Percentiles rank a stretch among this genome's conserved stretches.
Conservation (phyloP, 1,140 invertebrate genomes). For the Xylocopa sonorina region DNA sequence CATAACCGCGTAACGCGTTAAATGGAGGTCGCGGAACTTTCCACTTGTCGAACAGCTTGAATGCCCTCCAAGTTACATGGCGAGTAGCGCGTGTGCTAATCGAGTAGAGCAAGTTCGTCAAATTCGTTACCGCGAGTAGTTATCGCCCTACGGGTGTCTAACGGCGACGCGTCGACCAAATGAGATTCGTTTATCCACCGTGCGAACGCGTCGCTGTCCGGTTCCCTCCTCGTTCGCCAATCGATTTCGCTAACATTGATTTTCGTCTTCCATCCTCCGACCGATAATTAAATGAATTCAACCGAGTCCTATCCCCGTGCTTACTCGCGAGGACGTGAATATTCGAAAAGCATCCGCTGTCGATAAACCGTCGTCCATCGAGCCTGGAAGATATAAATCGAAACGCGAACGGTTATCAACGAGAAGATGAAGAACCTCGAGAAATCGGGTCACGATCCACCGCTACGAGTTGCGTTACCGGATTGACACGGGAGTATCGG, state of each 20-base stretch:
- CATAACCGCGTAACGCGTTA: constrained; percentile 60
- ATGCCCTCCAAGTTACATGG: constrained; percentile 58
- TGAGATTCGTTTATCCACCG: constrained; percentile 21
- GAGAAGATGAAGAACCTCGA: neutral
- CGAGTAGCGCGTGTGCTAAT: constrained; percentile 51
- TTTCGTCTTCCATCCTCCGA: too few species aligned
- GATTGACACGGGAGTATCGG: neutral
- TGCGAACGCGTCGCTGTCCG: neutral
- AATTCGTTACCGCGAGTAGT: constrained; percentile 59
- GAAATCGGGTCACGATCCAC: neutral
- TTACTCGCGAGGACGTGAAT: too few species aligned
- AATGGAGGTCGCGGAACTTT: constrained; percentile 62
- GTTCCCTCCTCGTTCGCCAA: neutral
- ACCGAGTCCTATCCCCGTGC: too few species aligned
- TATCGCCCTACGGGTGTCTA: constrained; percentile 30
- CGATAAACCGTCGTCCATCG: neutral
- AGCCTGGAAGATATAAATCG: neutral
- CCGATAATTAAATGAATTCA: too few species aligned
- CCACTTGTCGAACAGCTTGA: constrained; percentile 61
- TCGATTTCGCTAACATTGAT: neutral
- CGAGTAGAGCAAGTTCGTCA: constrained; percentile 64
- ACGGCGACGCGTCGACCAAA: constrained; percentile 9
- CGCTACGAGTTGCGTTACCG: neutral
- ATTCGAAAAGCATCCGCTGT: too few species aligned
- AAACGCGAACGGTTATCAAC: neutral